Evolutionary conservation across 2,113 vertebrate genomes (phyloP).

Genomic region (Oncorhynchus tshawytscha): DNA sequence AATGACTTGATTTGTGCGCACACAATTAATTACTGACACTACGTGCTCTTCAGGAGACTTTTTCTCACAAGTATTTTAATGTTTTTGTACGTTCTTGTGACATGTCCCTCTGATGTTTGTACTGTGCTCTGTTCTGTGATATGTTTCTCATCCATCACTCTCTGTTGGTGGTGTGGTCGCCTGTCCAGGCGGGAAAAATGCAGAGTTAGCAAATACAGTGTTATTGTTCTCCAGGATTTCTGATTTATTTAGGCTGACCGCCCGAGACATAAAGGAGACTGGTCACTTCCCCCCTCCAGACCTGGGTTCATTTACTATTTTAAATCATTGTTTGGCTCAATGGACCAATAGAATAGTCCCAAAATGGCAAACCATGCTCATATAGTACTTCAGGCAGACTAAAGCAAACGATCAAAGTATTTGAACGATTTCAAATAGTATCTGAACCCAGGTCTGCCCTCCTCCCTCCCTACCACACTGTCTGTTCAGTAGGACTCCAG

Average conservation of each 20-base stretch:
- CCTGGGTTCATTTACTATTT: too few relatives aligned
- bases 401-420: too few relatives aligned
- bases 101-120: constrained; percentile 8
- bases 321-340: too few relatives aligned
- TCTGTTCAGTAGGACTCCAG: neutral
- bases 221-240: constrained; percentile 40
- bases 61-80: neutral
- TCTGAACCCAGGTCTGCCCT: neutral
- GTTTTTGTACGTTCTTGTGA: constrained; percentile 12
- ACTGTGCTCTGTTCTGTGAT: constrained; percentile 24
- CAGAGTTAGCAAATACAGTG: constrained; percentile 49
- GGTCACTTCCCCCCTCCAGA: constrained; percentile 22
- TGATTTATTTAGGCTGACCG: constrained; percentile 42
- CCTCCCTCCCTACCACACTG: neutral
- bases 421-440: too few relatives aligned
- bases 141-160: constrained; percentile 16
- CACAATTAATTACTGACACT: constrained; percentile 2
- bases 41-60: neutral
- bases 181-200: constrained; percentile 23
- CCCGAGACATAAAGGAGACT: constrained; percentile 17
- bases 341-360: too few relatives aligned
- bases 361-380: too few relatives aligned
- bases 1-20: neutral
- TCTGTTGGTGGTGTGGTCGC: constrained; percentile 14
- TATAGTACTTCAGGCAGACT: too few relatives aligned